phyloP scores from a whole-genome alignment of 1,140 invertebrate species.

The Caenorhabditis remanei region DNA sequence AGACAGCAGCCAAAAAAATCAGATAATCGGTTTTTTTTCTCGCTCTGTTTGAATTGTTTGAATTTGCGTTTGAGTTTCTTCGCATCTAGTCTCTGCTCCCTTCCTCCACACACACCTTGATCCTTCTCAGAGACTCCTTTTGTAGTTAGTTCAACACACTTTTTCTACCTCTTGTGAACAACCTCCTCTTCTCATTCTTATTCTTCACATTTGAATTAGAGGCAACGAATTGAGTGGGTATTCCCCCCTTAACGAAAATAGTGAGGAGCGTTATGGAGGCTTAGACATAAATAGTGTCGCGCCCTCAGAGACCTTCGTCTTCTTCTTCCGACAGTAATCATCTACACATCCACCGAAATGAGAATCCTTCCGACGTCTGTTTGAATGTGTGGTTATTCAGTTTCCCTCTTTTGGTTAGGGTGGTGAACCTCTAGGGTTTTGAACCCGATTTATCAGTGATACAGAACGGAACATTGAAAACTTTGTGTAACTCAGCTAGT shows the following conservation, averaged over 20 bases:
- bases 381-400: neutral
- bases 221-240: constrained; percentile 15
- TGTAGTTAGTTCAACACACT: too few relatives aligned
- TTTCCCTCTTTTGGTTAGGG: too few relatives aligned
- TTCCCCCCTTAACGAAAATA: neutral
- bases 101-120: neutral
- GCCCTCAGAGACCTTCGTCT: neutral
- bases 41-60: constrained; percentile 3
- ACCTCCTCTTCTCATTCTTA: neutral
- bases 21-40: constrained; percentile 26
- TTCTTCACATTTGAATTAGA: constrained; percentile 47
- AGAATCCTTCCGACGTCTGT: neutral
- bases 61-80: neutral
- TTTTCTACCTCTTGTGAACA: too few relatives aligned
- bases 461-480: too few relatives aligned
- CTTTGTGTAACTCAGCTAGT: too few relatives aligned
- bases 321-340: constrained; percentile 27
- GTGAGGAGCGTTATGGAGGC: neutral
- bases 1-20: neutral
- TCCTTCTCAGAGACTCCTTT: neutral
- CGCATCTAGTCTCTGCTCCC: neutral
- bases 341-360: neutral
- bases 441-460: too few relatives aligned
- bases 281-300: neutral
- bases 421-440: too few relatives aligned